Evolutionary conservation across 2,888 invertebrate genomes (phyloP), one percentile per base, ranked within the genome.

Genomic region (Dioctria rufipes): DNA sequence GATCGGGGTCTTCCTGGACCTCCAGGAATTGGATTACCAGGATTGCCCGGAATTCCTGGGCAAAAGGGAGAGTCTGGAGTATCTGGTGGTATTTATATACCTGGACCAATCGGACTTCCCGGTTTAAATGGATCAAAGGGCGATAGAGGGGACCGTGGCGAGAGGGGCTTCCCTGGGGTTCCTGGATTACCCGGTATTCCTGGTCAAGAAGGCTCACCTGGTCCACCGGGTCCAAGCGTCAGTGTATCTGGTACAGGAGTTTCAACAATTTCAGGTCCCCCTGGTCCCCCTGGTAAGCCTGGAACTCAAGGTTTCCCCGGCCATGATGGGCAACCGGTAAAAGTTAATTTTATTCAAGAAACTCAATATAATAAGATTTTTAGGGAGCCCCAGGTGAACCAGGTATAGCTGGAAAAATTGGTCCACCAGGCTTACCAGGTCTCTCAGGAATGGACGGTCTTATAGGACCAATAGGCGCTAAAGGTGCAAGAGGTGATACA

Each of bases 241-340:
- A 46, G 8, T 46, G 46, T 46, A 46, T 46, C 46, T 1, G 46
- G 90, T 60, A 88, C 90, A 2, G 46, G 46, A 37, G 93, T 93
- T 81, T 89, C 90, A 60, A 90, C 92, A 9, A 93, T 51, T 5
- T 3, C 54, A 5, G 71, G 71, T 3, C 71, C 71, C 1, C 71
- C 49, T 93, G 95, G 95, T 60, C 93, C 93, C 85, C 90, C 92
- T 43, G 95, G 95, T 3, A 91, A 92, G 40, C 88, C 90, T 11
- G 95, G 94, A 5, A 89, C 91, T 69, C 92, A 92, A 84, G 93
- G 71, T 9, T 89, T 25, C 86, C 88, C 80, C 91, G 92, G 3
- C 90, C 89, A 83, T 87, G 89, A n/a, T 65, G 77, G 77, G 3
- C n/a, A 63, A 43, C 66, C 40, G 71, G 71, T 71, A 71, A 71